Conservation (phyloP, 2,888 invertebrate species). For the Oxytorus armatus region DNA sequence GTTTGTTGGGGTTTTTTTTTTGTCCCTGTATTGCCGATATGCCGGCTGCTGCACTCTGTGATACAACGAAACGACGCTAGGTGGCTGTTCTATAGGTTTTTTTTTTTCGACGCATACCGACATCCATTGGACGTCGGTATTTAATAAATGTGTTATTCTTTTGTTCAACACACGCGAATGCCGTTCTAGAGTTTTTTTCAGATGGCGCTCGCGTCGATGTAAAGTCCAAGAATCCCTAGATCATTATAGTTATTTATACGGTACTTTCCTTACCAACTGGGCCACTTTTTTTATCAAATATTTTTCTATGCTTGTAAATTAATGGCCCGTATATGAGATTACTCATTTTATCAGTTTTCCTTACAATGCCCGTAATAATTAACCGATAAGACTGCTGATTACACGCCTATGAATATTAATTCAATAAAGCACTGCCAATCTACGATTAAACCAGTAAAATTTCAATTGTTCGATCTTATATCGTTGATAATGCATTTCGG, state of each 20-base stretch:
- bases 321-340: too few relatives aligned
- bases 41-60: conserved; percentile 33
- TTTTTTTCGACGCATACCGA: conserved; percentile 7
- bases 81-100: conserved; percentile 11
- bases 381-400: too few relatives aligned
- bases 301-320: too few relatives aligned
- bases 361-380: too few relatives aligned
- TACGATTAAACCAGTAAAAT: too few relatives aligned
- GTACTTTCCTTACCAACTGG: neutral
- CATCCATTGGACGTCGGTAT: neutral
- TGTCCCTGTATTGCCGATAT: neutral
- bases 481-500: conserved; percentile 6
- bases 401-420: too few relatives aligned
- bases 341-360: too few relatives aligned
- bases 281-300: too few relatives aligned
- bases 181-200: neutral
- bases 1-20: conserved; percentile 13
- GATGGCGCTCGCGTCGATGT: neutral
- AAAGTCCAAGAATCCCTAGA: conserved; percentile 17
- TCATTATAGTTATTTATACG: conserved; percentile 1
- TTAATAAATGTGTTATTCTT: conserved; percentile 1
- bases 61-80: conserved; percentile 23
- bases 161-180: neutral
- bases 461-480: too few relatives aligned
- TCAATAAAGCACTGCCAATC: too few relatives aligned